Evolutionary conservation across 2,113 vertebrate genomes (phyloP).

Genomic region (Centrocercus urophasianus): DNA sequence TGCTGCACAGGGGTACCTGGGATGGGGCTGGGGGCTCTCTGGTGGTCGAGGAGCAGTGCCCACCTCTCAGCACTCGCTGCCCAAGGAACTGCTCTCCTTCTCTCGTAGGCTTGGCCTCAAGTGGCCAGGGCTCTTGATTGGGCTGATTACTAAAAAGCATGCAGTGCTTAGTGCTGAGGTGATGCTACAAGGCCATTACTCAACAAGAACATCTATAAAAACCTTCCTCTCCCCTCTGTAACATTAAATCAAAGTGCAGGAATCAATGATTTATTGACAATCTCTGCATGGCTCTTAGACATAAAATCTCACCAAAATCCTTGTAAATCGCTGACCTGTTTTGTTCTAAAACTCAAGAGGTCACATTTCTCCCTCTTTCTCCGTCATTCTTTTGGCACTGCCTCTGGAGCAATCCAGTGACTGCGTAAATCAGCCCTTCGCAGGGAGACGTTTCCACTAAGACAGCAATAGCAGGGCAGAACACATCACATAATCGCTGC

Average conservation of each 20-base stretch:
- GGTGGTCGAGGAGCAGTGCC: neutral
- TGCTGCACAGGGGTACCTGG: neutral
- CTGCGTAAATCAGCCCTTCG: slow-evolving; percentile 36
- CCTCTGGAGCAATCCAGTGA: neutral
- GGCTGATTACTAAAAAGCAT: neutral
- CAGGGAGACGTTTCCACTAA: neutral
- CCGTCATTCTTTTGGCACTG: neutral
- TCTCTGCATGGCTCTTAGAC: slow-evolving; percentile 40
- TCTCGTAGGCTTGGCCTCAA: neutral
- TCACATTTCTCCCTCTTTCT: slow-evolving; percentile 21
- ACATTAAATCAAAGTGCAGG: slow-evolving; percentile 48
- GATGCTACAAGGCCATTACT: neutral
- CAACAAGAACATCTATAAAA: slow-evolving; percentile 61
- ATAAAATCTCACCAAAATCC: slow-evolving; percentile 30
- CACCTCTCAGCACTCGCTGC: accelerated
- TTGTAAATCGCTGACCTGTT: slow-evolving; percentile 50
- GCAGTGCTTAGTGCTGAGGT: neutral
- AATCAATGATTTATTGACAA: slow-evolving; percentile 53
- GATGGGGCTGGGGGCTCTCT: neutral
- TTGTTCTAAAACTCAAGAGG: slow-evolving; percentile 32
- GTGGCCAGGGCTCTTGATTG: neutral
- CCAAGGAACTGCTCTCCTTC: neutral
- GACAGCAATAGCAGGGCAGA: neutral
- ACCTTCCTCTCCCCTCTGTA: slow-evolving; percentile 29
- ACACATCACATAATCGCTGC: neutral